Base-by-base conservation (phyloP, 2,888 invertebrate species). In the Heliconius ethilla region DNA sequence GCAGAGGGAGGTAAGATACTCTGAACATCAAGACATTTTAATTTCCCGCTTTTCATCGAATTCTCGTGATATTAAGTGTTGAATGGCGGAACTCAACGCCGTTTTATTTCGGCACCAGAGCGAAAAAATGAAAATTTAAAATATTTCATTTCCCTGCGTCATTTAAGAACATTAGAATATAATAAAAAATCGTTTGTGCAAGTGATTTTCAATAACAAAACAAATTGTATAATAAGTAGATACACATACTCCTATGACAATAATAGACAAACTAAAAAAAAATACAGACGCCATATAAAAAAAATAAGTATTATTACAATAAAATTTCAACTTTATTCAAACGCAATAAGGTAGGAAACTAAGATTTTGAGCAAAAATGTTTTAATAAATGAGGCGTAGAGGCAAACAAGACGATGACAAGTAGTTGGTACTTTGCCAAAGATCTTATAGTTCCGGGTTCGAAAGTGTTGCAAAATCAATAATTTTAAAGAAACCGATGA, bases 341-440 rank as follows among this genome's bases (percentile, higher is more conserved):
- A 70, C 22, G 55, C 5, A 22, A 33, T 74, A 73, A 27, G 59
- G 45, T 11, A 37, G 15, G 22, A 18, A 62, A 22, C 29, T 70
- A 69, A 51, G 29, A 63, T 55, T 13, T 37, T 25, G 6, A 40
- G 40, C 11, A 13, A 27, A 76, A 63, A 59, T 22, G 4, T 73
- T 75, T 73, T 67, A 76, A 72, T 9, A 72, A 67, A 55, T 72
- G 59, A 75, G 51, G 69, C 33, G 80, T 33, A 45, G 45, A 63
- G 70, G 70, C 77, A 37, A 66, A 59, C 72, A 29, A 51, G 70
- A 33, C 79, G 79, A 82, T 88, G 89, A 88, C 89, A 87, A 82
- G 82, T 76, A 80, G 81, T 87, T 89, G 90, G 87, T 78, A 80
- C 27, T 70, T 78, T 85, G 90, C 90, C 90, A 91, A 84, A 82